Evolutionary conservation across 2,113 vertebrate genomes (phyloP).

Genomic region (Albula glossodonta): DNA sequence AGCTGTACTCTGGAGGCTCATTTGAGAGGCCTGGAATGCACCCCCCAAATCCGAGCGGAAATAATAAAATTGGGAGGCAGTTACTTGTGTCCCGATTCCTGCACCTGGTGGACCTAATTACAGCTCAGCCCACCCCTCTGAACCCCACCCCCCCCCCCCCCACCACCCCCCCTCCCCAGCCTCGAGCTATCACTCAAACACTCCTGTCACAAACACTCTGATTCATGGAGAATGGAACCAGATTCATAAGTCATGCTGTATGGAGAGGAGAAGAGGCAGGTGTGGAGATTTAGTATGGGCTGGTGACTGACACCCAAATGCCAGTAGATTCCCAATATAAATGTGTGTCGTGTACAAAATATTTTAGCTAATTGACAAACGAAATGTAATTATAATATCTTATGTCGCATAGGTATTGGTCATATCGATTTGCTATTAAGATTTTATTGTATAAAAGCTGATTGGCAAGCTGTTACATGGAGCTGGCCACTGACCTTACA

Average conservation of each 20-base stretch:
- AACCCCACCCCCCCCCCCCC: conserved; percentile 62
- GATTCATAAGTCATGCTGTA: conserved; percentile 80
- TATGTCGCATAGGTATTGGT: background rate
- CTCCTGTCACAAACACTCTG: conserved; percentile 67
- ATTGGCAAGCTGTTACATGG: background rate
- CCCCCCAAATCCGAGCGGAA: conserved; percentile 82
- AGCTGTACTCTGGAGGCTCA: conserved; percentile 70
- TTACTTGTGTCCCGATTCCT: conserved; percentile 84
- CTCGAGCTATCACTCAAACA: conserved; percentile 76
- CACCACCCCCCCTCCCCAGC: conserved; percentile 66
- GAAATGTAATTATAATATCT: too few species aligned
- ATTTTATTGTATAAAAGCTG: background rate
- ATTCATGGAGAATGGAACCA: conserved; percentile 81
- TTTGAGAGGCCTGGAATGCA: conserved; percentile 80
- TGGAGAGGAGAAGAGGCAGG: conserved; percentile 75
- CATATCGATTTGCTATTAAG: background rate
- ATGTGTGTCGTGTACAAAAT: conserved; percentile 1
- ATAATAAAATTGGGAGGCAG: conserved; percentile 92
- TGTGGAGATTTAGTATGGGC: conserved; percentile 70
- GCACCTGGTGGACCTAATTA: conserved; percentile 97
- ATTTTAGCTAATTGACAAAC: too few species aligned
- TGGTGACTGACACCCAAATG: conserved; percentile 55
- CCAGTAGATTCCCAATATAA: background rate
- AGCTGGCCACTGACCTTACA: background rate
- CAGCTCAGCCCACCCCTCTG: conserved; percentile 60